Evolutionary conservation across 2,888 invertebrate species (phyloP).

Genomic region (Campoplex nolae): DNA sequence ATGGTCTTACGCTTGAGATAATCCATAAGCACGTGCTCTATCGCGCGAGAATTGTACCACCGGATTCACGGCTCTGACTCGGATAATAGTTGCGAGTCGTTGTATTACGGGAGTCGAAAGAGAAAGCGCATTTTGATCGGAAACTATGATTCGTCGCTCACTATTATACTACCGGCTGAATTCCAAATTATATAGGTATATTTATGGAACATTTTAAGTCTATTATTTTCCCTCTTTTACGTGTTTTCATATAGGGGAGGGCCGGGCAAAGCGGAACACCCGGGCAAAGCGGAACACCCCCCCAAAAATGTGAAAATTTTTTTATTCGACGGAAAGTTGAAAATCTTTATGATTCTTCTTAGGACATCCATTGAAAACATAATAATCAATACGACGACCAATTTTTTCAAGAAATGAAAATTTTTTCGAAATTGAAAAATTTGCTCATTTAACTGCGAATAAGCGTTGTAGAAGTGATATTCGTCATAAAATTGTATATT

Average conservation of each 20-base stretch:
- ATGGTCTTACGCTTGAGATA: constrained; percentile 42
- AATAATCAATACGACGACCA: too few relatives aligned
- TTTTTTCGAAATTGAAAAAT: too few relatives aligned
- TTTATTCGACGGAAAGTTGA: too few relatives aligned
- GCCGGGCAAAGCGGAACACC: too few relatives aligned
- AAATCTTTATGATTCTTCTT: too few relatives aligned
- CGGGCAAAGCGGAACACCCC: too few relatives aligned
- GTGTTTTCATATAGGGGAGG: not conserved
- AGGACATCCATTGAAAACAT: too few relatives aligned
- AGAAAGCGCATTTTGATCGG: constrained; percentile 54
- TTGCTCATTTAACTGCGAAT: too few relatives aligned
- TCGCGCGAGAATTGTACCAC: constrained; percentile 49
- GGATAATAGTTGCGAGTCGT: constrained; percentile 45
- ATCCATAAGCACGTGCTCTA: constrained; percentile 59
- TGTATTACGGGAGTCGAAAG: constrained; percentile 58
- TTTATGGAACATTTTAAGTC: constrained; percentile 22
- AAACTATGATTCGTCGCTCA: constrained; percentile 24
- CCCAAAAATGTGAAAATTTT: too few relatives aligned
- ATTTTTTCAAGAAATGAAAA: too few relatives aligned
- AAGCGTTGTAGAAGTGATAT: too few relatives aligned
- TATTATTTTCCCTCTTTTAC: not conserved
- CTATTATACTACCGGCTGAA: not conserved
- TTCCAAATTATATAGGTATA: not conserved
- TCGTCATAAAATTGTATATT: too few relatives aligned
- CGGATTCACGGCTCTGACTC: constrained; percentile 66